Conservation (phyloP, 1,140 invertebrate genomes). For the Drosophila cardini region DNA sequence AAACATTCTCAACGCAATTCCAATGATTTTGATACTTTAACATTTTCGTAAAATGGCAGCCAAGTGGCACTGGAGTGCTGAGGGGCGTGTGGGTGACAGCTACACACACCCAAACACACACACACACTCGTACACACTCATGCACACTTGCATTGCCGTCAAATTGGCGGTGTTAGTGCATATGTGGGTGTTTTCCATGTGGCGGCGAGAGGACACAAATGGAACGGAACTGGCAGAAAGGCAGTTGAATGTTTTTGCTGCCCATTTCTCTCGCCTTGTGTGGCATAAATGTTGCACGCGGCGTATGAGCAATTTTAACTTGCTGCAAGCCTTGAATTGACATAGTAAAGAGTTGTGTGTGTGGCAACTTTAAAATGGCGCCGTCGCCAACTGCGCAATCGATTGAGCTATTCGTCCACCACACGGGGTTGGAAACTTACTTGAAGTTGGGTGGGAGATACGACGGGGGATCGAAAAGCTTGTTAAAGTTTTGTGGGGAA, state of each 20-base stretch:
- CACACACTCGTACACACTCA: conserved; percentile 24
- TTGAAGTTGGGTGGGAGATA: not conserved
- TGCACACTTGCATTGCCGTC: conserved; percentile 56
- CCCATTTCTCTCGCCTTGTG: conserved; percentile 17
- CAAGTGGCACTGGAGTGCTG: conserved; percentile 41
- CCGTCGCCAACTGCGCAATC: conserved; percentile 5
- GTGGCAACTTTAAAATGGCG: conserved; percentile 60
- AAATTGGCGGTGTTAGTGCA: conserved; percentile 82
- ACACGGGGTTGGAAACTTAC: not conserved
- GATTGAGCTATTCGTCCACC: conserved; percentile 18
- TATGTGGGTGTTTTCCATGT: conserved; percentile 73
- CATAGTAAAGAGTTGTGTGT: conserved; percentile 58
- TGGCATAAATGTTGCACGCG: conserved; percentile 46
- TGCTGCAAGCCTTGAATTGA: conserved; percentile 68
- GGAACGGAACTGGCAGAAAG: not conserved
- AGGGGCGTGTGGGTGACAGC: not conserved
- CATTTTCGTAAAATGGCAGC: conserved; percentile 82
- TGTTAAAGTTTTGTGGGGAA: conserved; percentile 2
- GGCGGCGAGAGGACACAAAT: conserved; percentile 46
- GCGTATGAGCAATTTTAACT: conserved; percentile 70
- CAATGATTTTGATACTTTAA: conserved; percentile 84
- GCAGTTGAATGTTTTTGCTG: not conserved
- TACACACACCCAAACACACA: conserved; percentile 28
- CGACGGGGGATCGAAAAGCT: not conserved
- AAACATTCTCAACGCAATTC: conserved; percentile 84